Evolutionary conservation across 2,797 vertebrate genomes (phyloP).

Genomic region (Pantherophis alleghaniensis): DNA sequence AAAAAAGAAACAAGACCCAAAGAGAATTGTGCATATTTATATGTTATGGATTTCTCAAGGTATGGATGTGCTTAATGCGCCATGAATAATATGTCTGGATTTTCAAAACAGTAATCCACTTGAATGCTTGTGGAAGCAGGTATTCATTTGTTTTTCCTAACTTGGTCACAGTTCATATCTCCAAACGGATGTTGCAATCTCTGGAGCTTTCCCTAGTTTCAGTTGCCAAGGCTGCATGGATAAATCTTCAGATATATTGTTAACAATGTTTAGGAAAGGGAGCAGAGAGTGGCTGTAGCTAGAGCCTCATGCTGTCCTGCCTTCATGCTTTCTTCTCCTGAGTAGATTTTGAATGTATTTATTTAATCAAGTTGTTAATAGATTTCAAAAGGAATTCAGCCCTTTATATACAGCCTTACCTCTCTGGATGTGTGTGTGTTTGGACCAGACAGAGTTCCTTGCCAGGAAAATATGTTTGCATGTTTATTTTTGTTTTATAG

Average conservation of each 20-base stretch:
- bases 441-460: neutral
- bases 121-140: neutral
- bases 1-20: neutral
- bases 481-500: conserved; percentile 61
- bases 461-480: neutral
- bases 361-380: neutral
- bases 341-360: neutral
- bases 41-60: neutral
- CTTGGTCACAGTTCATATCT: neutral
- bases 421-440: neutral
- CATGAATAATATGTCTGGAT: neutral
- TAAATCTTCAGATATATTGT: neutral
- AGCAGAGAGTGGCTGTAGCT: neutral
- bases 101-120: neutral
- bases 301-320: neutral
- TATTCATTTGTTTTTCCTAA: neutral
- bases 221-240: neutral
- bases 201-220: neutral
- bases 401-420: neutral
- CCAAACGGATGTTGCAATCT: neutral
- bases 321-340: neutral
- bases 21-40: neutral
- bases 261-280: neutral
- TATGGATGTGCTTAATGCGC: neutral
- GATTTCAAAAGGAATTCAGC: neutral